A percentile compares a stretch with the other conserved stretches of the same genome.
These are phyloP conservation scores for Aphrophora alni DNA, from an alignment of 2,888 invertebrate genomes.

Conservation along the genomic window DNA sequence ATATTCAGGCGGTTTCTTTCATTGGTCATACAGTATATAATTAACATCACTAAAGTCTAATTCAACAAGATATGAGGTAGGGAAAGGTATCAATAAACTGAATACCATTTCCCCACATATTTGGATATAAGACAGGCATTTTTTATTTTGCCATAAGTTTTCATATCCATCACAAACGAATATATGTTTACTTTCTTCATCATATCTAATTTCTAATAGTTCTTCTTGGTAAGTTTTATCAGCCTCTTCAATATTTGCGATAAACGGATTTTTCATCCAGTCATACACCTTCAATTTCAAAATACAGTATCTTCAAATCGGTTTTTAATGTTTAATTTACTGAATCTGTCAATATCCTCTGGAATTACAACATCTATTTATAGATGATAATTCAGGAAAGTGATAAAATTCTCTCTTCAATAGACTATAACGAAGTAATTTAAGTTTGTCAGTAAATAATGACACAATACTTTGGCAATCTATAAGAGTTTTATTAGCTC, in stretches of 20 bases:
- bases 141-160: conserved; percentile 19
- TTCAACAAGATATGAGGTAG: conserved; percentile 23
- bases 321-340: not conserved
- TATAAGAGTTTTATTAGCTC: not conserved
- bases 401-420: not conserved
- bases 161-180: conserved; percentile 14
- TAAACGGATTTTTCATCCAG: conserved; percentile 6
- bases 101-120: conserved; percentile 9
- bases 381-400: not conserved
- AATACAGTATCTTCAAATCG: conserved; percentile 15
- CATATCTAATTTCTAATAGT: not conserved
- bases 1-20: conserved; percentile 15
- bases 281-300: conserved; percentile 7
- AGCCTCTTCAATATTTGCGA: conserved; percentile 10
- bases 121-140: not conserved
- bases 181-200: conserved; percentile 20
- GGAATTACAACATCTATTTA: not conserved
- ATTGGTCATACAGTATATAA: not conserved
- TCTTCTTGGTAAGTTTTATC: conserved; percentile 17
- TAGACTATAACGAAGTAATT: not conserved
- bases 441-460: not conserved
- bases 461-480: not conserved
- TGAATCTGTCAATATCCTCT: not conserved
- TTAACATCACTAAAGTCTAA: conserved; percentile 2
- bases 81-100: conserved; percentile 18